These are phyloP conservation scores for Rambutsinella grinnellia DNA, from an alignment of 2,888 invertebrate species.

Conservation along the genomic window DNA sequence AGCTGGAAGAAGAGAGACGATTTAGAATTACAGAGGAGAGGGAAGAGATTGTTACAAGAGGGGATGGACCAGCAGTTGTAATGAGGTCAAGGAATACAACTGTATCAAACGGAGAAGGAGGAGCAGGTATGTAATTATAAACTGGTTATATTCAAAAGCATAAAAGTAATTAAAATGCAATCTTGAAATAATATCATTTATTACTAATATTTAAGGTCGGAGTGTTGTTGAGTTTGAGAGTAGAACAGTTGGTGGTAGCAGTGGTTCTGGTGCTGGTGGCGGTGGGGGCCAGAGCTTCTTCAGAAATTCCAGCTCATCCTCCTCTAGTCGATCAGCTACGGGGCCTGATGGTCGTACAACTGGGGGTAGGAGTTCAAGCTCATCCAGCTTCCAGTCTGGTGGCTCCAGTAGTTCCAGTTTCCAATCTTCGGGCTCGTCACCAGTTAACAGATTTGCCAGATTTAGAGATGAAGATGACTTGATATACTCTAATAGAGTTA, in stretches of 20 bases:
- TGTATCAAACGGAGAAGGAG: constrained; percentile 16
- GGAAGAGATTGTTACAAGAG: constrained; percentile 43
- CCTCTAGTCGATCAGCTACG: constrained; percentile 34
- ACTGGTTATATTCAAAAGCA: background rate
- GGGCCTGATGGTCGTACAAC: constrained; percentile 30
- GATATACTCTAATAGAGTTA: constrained; percentile 39
- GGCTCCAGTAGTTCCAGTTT: background rate
- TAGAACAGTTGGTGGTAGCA: constrained; percentile 13
- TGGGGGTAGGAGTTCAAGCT: background rate
- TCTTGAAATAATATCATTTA: constrained; percentile 6
- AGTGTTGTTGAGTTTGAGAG: constrained; percentile 44
- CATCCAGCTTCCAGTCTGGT: constrained; percentile 21
- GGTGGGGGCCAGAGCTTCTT: constrained; percentile 26
- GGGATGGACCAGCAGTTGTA: constrained; percentile 44
- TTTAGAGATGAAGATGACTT: constrained; percentile 44
- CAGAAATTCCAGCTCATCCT: constrained; percentile 33
- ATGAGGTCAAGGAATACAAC: constrained; percentile 35
- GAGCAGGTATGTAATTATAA: constrained; percentile 15
- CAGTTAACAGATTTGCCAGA: constrained; percentile 28
- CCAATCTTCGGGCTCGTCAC: constrained; percentile 9
- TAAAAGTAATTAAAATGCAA: background rate
- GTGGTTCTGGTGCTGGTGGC: background rate
- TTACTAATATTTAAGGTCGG: constrained; percentile 12
- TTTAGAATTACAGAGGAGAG: constrained; percentile 39
- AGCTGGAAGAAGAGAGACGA: constrained; percentile 37